phyloP scores from a whole-genome alignment of 1,140 invertebrate genomes.

The Pogonus chalceus region DNA sequence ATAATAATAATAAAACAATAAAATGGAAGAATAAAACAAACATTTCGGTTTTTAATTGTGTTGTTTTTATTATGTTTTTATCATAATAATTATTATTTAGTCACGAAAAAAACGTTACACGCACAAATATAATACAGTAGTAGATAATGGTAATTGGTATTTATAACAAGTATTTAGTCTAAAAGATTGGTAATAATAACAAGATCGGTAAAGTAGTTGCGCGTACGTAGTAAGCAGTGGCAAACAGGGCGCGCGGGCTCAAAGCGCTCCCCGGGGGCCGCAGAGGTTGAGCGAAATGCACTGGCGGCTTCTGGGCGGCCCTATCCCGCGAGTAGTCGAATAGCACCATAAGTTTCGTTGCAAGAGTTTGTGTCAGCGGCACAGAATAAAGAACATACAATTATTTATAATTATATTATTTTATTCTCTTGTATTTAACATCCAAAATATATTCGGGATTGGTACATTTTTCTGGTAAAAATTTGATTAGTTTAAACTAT shows the following conservation, averaged over 20 bases:
- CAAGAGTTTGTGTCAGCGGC: not conserved
- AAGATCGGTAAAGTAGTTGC: constrained; percentile 25
- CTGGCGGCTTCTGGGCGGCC: constrained; percentile 18
- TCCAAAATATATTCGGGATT: too few relatives aligned
- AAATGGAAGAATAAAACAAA: too few relatives aligned
- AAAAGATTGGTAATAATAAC: constrained; percentile 27
- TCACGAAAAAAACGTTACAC: constrained; percentile 32
- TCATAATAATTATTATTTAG: constrained; percentile 21
- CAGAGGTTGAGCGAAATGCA: constrained; percentile 27
- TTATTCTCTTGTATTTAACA: too few relatives aligned
- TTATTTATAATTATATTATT: constrained; percentile 8
- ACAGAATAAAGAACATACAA: constrained; percentile 21
- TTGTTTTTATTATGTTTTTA: constrained; percentile 21
- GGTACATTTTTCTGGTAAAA: too few relatives aligned
- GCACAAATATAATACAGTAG: constrained; percentile 36
- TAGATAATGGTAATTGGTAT: constrained; percentile 22
- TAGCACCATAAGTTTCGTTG: constrained; percentile 6
- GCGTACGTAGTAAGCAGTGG: too few relatives aligned
- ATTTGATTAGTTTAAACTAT: too few relatives aligned
- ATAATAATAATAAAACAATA: too few relatives aligned
- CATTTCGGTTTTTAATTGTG: constrained; percentile 28
- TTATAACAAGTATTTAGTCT: constrained; percentile 29
- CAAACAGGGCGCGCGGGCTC: constrained; percentile 24
- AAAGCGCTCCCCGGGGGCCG: constrained; percentile 20
- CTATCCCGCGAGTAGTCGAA: too few relatives aligned